Evolutionary conservation across 1,140 invertebrate species (phyloP), one percentile per base, ranked within the genome.

Genomic region (Sminthurinus signatus): DNA sequence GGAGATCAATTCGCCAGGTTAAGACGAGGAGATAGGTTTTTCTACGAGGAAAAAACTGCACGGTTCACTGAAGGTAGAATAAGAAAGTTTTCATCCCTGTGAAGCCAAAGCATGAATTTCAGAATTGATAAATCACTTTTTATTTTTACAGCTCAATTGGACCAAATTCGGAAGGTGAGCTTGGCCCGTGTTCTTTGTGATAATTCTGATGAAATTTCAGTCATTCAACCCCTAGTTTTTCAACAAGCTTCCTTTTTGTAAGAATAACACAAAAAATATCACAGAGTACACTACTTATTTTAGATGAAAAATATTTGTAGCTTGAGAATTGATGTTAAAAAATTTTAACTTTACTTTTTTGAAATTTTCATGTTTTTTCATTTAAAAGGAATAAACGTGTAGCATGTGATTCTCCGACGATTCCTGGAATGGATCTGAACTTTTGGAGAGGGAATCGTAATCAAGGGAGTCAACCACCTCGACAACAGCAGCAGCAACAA

Each of bases 1-100:
- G 68, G 79, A 28, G 82, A 83, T 67, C 85, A 86, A 15, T 83
- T 83, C 73, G 78, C 80, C 14, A 75, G 81, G 27, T 73, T 81
- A 25, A 71, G 77, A 64, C 69, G 78, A 25, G 81, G 80, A 1
- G 81, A 82, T 67, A 68, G 79, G 48, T 82, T 80, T 63, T 83
- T 78, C 68, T 83, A 82, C 60, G 81, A 84, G 65, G 81, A 83
- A 72, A 74, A 72, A 1, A 73, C 74, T 2, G 76, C 78, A 25
- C 76, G 80, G 3, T 84, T 84, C 67, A 76, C 78, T 1, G 72
- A 74, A 63, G 75, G 79, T 80, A 74, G n/a, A 28, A 17, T 12
- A 54, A 32, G 15, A 36, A 36, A 36, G 32, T 36, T 36, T 36
- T 43, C 2, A 14, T 28, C 17, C 25, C 19, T 61, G 42, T 27